Evolutionary conservation across 2,113 vertebrate genomes (phyloP), one percentile per base, ranked within the genome.

Genomic region (Mustelus asterias): DNA sequence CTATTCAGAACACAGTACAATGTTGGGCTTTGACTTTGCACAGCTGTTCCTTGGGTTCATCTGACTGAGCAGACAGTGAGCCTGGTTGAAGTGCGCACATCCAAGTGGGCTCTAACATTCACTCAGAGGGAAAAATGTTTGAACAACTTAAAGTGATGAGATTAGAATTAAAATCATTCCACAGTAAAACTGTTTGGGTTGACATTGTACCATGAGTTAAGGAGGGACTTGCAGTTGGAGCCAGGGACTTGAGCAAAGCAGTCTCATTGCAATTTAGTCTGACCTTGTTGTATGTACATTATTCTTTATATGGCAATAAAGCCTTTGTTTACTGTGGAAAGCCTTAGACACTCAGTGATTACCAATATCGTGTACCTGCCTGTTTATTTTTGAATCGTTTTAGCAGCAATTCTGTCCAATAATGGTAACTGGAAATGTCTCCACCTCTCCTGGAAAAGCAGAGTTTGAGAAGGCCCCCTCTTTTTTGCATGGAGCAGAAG

Each of bases 21-120:
- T 94, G 90, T 94, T 67, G 26, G 63, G n/a, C 60, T 48, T 58
- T 67, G 90, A 94, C 33, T 94, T 94, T 67, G 90, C n/a, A 67
- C 90, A 67, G 60, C 90, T 94, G n/a, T 93, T 94, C 29, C 33
- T 13, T 90, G 54, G 48, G 10, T 90, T 33, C 24, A 90, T 90
- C 88, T 7, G 48, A 10, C 33, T 41, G 90, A 93, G 90, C 90
- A 93, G 90, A 65, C 90, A 93, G 90, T 93, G 54, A 93, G 33
- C 60, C 90, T 65, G 18, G 14, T n/a, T 37, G 63, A 14, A 93
- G 90, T 65, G 14, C 60, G 22, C n/a, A 41, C 33, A 37, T 67
- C 63, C 63, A 94, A 63, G 90, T 94, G 90, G 67, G 63, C 8
- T 29, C 6, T 65, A 67, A 90, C 88, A 90, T 90, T 63, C 60